Base-by-base conservation (phyloP, 30 jellyfish, hydroid and myxozoan genomes). In the Cassiopea andromeda region DNA sequence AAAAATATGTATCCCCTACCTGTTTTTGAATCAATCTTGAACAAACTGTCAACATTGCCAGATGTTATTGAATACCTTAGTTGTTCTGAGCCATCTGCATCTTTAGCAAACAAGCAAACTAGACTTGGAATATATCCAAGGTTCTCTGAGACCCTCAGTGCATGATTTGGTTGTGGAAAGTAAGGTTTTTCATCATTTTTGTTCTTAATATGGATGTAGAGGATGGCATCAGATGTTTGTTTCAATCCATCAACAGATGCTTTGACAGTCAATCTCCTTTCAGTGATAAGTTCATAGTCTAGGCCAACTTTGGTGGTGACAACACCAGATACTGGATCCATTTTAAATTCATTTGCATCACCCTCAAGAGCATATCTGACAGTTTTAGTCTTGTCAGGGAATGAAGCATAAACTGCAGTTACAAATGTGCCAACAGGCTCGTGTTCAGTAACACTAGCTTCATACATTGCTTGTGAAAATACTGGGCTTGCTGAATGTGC, bases 51-150 rank as follows among this genome's bases (percentile, higher is more conserved):
- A 15, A 69, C 78, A 85, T 95, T 95, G 47, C 99, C 99, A 12
- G 85, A 44, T 67, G 77, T 85, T 77, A 95, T 95, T n/a, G 98
- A 81, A 87, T 95, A 95, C 15, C 76, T 49, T 2, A 91, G 92
- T 16, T 57, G 54, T 6, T 85, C 83, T 61, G 94, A 45, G 59
- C 98, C 98, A 91, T 95, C 99, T 27, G 88, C 82, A 75, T 95
- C 99, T 46, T 83, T 84, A 6, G 99, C 99, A 95, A 85, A 95
- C 85, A 95, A 73, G 75, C 99, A 95, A 7, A 78, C 89, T 93
- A 95, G 80, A 68, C 94, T 95, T n/a, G 97, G 98, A 16, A 95
- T 87, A 79, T 67, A 75, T 57, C 98, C 98, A n/a, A 94, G 60
- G 82, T 94, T 94, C 80, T 94, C 98, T 0, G 96, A 92, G 10